Base-by-base conservation (phyloP, 2,888 invertebrate species). In the Clusia tigrina region DNA sequence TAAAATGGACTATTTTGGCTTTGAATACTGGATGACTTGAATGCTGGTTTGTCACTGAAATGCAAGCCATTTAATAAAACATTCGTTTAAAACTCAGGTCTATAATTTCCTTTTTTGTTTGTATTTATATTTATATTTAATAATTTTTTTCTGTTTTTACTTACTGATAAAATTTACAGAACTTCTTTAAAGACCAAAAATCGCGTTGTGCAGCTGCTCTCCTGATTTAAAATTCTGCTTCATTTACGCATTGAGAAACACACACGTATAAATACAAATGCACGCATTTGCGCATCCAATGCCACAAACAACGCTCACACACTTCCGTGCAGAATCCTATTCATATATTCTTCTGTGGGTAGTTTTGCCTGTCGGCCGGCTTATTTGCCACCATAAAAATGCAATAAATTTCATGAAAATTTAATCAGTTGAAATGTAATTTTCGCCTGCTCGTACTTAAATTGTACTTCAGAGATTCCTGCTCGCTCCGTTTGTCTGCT, bases 401-500 rank as follows among this genome's bases (percentile, higher is more conserved):
- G 65, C 53, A 52, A 63, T 57, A 61, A 61, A 61, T 54, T 52
- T 59, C 60, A 62, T 64, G 57, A 58, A 66, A 66, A 62, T 60
- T 59, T 64, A 59, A 64, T 62, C 56, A 64, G 58, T 48, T 48
- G 10, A 62, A 60, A 57, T 58, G 63, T 58, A 61, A 66, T 63
- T 60, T 52, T 48, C 26, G 58, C 38, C 56, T 60, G 18, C 22
- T 60, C 25, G 51, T 57, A 57, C 52, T 48, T 58, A 38, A 66
- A 66, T 60, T 66, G 55, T 52, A 62, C 61, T 60, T 53, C 66
- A 54, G 63, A 63, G 63, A 66, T 63, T 66, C 60, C 48, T 48
- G 38, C 18, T 48, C 18, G 32, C 12, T 48, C 2, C 32, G 18
- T 22, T 48, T 20, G n/a, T 52, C 23, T 52, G 52, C 22, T 52